Evolutionary conservation across 2,797 vertebrate genomes (phyloP), one percentile per base, ranked within the genome.

Genomic region (Spondyliosoma cantharus): DNA sequence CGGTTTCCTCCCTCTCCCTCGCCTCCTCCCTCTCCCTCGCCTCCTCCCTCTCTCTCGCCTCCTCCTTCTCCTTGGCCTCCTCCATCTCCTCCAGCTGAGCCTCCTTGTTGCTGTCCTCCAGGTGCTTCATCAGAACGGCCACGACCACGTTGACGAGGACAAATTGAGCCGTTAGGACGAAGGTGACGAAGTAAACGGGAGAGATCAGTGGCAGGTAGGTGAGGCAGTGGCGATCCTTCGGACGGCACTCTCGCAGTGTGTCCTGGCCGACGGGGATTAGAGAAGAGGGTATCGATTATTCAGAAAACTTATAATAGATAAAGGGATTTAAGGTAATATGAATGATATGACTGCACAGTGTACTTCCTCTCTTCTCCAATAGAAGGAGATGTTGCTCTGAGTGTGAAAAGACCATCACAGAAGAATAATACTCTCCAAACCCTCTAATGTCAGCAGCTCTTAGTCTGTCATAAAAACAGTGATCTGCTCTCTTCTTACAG

Each of bases 101-200:
- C 83, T 94, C 92, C 88, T 99, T 98, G 94, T 99, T 99, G 95
- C 97, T 99, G 82, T 99, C 98, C 88, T 99, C 98, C 89, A 99
- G 92, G 90, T 99, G 98, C 81, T 99, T 99, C 98, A 99, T 99
- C 75, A 99, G 94, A 71, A 99, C 98, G 0, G 98, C 98, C 61
- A 99, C 98, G 68, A 99, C 98, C 83, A 99, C 98, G 0, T 99
- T 99, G 87, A 99, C 98, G 65, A 99, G 94, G 73, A 99, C 98
- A 0, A 99, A 99, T 95, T 99, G 98, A 22, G 98, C 97, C 19
- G 98, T 97, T 80, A 99, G 96, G 85, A 99, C 98, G 1, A 99
- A 99, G 82, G 98, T 99, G 91, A 99, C 98, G 0, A 99, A 99
- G 92, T 99, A 99, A 68, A 99, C 85, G 0, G 98, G 98, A 0